Percentiles rank a stretch among this genome's conserved stretches.
Conservation (phyloP, 2,113 vertebrate species). For the Scopus umbretta region DNA sequence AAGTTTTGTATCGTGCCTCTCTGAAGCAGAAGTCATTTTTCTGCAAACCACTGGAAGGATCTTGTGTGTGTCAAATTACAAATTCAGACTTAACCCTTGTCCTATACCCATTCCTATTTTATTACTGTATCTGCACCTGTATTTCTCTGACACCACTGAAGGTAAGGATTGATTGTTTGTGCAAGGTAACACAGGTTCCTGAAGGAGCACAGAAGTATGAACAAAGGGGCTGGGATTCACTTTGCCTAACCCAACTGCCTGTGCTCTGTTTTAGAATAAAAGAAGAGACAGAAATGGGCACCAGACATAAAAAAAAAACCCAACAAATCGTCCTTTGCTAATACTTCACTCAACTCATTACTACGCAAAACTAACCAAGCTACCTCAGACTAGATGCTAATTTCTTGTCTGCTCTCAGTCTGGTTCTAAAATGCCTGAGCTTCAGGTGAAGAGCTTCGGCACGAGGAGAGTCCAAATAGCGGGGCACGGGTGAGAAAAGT, state of each 20-base stretch:
- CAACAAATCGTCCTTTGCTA: not conserved
- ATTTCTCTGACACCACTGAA: not conserved
- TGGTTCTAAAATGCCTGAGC: not conserved
- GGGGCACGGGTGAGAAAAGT: not conserved
- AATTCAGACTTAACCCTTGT: not conserved
- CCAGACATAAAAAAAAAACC: not conserved
- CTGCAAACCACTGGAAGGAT: not conserved
- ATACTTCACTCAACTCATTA: not conserved
- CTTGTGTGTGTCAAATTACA: not conserved
- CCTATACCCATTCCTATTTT: not conserved
- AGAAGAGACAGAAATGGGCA: not conserved
- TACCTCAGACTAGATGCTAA: not conserved
- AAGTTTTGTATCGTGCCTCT: not conserved
- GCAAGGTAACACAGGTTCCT: rapidly evolving
- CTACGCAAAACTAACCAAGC: not conserved
- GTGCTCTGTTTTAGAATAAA: not conserved
- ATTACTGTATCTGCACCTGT: not conserved
- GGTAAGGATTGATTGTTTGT: not conserved
- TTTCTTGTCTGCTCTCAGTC: not conserved
- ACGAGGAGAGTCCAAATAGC: not conserved
- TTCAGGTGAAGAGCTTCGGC: not conserved
- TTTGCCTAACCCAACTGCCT: not conserved
- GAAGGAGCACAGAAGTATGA: not conserved
- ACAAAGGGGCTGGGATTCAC: not conserved
- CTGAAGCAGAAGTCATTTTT: not conserved